phyloP scores from a whole-genome alignment of 2,113 vertebrate genomes.

The Carassius gibelio region DNA sequence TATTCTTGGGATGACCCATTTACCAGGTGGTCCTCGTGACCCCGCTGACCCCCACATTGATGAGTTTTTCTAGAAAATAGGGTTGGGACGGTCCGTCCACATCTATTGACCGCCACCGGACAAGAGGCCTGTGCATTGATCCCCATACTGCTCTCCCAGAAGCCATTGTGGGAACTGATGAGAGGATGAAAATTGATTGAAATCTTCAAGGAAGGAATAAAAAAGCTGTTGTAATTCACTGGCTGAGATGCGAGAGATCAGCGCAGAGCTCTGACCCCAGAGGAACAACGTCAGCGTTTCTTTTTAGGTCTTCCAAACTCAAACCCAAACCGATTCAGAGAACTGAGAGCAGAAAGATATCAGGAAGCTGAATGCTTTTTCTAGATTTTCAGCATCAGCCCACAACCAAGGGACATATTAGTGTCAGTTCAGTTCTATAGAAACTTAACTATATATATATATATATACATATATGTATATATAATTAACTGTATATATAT shows the following conservation, averaged over 20 bases:
- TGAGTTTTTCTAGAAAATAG: not conserved
- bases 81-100: constrained; percentile 2
- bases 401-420: no score
- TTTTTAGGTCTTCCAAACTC: not conserved
- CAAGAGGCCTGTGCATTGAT: constrained; percentile 49
- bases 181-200: constrained; percentile 44
- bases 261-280: not conserved
- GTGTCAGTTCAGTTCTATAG: not conserved
- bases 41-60: constrained; percentile 42
- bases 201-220: constrained; percentile 33
- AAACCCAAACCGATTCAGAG: not conserved
- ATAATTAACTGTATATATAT: no score
- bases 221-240: constrained; percentile 45
- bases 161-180: constrained; percentile 51
- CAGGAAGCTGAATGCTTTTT: not conserved
- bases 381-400: not conserved
- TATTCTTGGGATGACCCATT: constrained; percentile 40
- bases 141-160: constrained; percentile 43
- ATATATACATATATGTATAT: no score
- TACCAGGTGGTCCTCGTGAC: constrained; percentile 41
- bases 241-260: constrained; percentile 14
- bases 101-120: constrained; percentile 47
- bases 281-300: constrained; percentile 26
- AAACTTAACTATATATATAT: no score
- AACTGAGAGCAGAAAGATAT: not conserved